phyloP scores from a whole-genome alignment of 1,140 invertebrate genomes.

The Heliconius congener region DNA sequence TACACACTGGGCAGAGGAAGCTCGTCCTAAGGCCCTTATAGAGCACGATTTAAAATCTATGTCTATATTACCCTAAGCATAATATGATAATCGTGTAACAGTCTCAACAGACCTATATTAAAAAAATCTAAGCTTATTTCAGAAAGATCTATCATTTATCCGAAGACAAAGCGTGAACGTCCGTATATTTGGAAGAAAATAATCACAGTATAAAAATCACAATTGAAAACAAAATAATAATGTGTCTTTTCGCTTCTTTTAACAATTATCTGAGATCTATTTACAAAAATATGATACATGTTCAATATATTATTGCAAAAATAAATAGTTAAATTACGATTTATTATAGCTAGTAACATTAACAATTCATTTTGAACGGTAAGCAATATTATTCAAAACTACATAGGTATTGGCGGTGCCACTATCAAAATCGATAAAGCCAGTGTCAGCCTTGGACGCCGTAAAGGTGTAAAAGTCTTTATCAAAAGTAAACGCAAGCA shows the following conservation, averaged over 20 bases:
- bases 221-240: constrained; percentile 48
- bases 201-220: constrained; percentile 72
- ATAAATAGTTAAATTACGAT: constrained; percentile 67
- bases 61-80: constrained; percentile 40
- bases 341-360: constrained; percentile 73
- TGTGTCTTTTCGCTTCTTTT: constrained; percentile 46
- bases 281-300: constrained; percentile 69
- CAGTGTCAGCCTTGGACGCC: constrained; percentile 38
- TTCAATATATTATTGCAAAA: constrained; percentile 71
- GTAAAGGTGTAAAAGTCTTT: constrained; percentile 45
- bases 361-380: constrained; percentile 70
- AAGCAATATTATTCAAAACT: constrained; percentile 71
- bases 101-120: constrained; percentile 59
- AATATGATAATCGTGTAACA: constrained; percentile 51
- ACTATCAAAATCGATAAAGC: constrained; percentile 44
- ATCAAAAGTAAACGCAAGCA: constrained; percentile 70
- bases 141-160: constrained; percentile 33
- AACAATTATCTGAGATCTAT: constrained; percentile 61
- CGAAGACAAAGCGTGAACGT: constrained; percentile 34
- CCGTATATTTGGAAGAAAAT: constrained; percentile 47
- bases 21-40: constrained; percentile 30
- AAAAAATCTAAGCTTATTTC: constrained; percentile 41
- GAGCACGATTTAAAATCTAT: constrained; percentile 48
- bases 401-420: constrained; percentile 51
- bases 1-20: constrained; percentile 38